Evolutionary conservation across 2,888 invertebrate species (phyloP).

Genomic region (Hyles lineata): DNA sequence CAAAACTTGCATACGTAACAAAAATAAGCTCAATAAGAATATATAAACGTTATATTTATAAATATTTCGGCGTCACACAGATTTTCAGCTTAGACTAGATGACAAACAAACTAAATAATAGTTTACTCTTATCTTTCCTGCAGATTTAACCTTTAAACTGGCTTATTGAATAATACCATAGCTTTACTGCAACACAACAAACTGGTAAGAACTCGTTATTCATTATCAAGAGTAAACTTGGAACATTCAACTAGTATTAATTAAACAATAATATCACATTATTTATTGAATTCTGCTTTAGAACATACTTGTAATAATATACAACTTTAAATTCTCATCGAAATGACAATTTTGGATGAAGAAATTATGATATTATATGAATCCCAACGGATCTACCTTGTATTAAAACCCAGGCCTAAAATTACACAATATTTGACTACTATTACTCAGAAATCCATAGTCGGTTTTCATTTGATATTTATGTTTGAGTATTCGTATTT

Average conservation of each 20-base stretch:
- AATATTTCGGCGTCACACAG: conserved; percentile 34
- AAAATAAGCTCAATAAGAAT: conserved; percentile 28
- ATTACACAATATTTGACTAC: too few relatives aligned
- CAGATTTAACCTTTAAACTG: background rate
- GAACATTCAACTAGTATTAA: conserved; percentile 38
- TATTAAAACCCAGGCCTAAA: too few relatives aligned
- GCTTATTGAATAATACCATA: background rate
- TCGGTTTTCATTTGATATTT: too few relatives aligned
- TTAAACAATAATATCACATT: conserved; percentile 49
- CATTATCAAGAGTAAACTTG: conserved; percentile 38
- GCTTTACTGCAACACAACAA: background rate
- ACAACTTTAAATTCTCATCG: background rate
- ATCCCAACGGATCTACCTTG: too few relatives aligned
- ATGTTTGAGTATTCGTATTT: too few relatives aligned
- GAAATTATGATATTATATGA: too few relatives aligned
- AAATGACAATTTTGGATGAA: too few relatives aligned
- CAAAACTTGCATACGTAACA: background rate
- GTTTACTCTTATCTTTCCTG: conserved; percentile 16
- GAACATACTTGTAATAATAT: background rate
- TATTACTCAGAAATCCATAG: too few relatives aligned
- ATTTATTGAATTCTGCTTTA: conserved; percentile 36
- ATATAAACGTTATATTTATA: conserved; percentile 42
- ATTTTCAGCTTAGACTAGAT: conserved; percentile 45
- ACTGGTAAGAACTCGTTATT: conserved; percentile 27
- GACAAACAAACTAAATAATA: conserved; percentile 37